Percentiles rank a stretch among this genome's conserved stretches.
These are phyloP conservation scores for Melitaea cinxia DNA, from an alignment of 1,140 invertebrate species.

Conservation along the genomic window DNA sequence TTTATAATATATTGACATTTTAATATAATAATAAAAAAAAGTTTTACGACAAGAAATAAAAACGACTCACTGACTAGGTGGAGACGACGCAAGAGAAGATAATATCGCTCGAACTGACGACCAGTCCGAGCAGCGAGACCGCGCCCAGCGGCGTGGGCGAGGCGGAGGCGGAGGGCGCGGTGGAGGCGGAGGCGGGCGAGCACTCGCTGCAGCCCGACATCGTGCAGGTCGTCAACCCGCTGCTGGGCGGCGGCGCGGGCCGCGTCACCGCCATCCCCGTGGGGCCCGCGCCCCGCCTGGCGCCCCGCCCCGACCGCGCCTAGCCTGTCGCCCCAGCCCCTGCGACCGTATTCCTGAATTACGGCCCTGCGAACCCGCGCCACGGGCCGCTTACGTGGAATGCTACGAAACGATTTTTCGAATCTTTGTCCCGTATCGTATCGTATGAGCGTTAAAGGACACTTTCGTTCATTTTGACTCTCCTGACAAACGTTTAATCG, in stretches of 20 bases:
- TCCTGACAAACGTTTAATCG: no score
- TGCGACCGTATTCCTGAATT: background rate
- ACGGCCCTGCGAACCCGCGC: background rate
- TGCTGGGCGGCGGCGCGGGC: conserved; percentile 73
- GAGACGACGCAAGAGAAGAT: conserved; percentile 94
- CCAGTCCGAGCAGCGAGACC: conserved; percentile 83
- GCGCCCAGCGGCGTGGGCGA: conserved; percentile 78
- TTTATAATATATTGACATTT: no score
- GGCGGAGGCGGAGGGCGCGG: conserved; percentile 76
- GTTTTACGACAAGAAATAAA: background rate
- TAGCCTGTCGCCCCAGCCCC: background rate
- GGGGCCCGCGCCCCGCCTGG: conserved; percentile 65
- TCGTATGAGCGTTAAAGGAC: no score
- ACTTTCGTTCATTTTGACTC: no score
- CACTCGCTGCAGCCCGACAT: conserved; percentile 76
- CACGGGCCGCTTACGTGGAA: no score
- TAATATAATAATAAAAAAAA: background rate
- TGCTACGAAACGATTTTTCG: no score
- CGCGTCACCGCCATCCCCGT: conserved; percentile 77
- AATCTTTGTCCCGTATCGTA: no score
- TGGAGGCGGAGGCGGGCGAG: conserved; percentile 75
- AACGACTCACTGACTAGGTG: conserved; percentile 82
- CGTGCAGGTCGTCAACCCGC: conserved; percentile 78
- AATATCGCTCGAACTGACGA: conserved; percentile 91
- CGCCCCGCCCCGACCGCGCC: conserved; percentile 45